Percentiles rank a stretch among this genome's conserved stretches.
Conservation (phyloP, 1,140 invertebrate species). For the Hycleus phaleratus region DNA sequence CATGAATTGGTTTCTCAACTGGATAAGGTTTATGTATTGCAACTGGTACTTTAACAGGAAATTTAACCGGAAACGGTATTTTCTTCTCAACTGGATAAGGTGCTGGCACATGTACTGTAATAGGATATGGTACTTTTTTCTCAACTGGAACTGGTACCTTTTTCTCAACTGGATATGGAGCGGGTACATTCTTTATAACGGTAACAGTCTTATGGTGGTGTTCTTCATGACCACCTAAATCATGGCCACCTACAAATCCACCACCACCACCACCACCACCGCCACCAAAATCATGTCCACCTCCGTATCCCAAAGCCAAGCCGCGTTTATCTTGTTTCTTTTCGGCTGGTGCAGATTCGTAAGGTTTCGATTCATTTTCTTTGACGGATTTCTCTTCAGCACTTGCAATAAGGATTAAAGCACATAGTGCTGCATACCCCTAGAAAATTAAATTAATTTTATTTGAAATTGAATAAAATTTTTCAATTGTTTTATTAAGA, state of each 20-base stretch:
- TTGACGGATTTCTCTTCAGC: constrained; percentile 43
- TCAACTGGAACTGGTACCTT: constrained; percentile 41
- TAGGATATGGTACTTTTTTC: constrained; percentile 56
- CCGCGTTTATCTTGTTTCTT: constrained; percentile 62
- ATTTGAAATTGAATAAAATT: background rate
- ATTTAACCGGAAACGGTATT: constrained; percentile 58
- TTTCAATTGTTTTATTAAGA: background rate
- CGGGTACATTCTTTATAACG: constrained; percentile 59
- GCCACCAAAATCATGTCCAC: constrained; percentile 49
- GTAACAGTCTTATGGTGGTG: constrained; percentile 64
- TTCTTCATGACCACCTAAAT: constrained; percentile 37
- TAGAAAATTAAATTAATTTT: constrained; percentile 8
- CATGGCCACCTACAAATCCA: constrained; percentile 27
- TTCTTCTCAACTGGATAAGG: constrained; percentile 67
- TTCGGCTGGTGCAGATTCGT: constrained; percentile 35
- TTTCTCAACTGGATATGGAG: constrained; percentile 38
- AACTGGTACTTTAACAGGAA: constrained; percentile 51
- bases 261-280: constrained; percentile 40
- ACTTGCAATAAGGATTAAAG: constrained; percentile 44
- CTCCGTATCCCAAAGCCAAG: constrained; percentile 48
- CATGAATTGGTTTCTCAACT: constrained; percentile 64
- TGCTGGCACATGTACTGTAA: constrained; percentile 47
- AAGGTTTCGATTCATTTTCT: constrained; percentile 36
- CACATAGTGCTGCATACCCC: constrained; percentile 44
- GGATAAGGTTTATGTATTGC: constrained; percentile 60